Percentiles rank a stretch among this genome's conserved stretches.
Conservation (phyloP, 2,113 vertebrate species). For the Haemorhous mexicanus region DNA sequence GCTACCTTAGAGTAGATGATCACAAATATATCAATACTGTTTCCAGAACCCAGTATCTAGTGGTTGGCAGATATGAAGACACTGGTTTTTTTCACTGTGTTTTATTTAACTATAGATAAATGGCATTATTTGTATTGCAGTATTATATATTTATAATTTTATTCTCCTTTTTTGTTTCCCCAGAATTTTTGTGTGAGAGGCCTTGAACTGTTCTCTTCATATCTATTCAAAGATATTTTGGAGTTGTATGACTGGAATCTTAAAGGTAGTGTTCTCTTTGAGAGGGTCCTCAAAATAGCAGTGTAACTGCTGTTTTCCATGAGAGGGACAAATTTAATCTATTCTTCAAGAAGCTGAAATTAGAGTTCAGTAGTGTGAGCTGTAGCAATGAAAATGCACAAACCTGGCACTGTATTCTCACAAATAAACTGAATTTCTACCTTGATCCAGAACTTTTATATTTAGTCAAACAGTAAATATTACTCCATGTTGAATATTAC, state of each 20-base stretch:
- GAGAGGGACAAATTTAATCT: background rate
- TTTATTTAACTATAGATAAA: background rate
- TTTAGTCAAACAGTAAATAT: background rate
- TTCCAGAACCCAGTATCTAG: background rate
- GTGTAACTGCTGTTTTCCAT: background rate
- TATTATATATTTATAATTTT: background rate
- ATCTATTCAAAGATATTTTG: slow-evolving; percentile 93
- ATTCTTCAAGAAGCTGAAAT: background rate
- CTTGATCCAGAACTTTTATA: background rate
- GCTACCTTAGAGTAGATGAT: background rate
- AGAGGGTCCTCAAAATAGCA: background rate
- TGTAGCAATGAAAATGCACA: background rate
- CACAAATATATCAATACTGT: background rate
- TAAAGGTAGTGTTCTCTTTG: slow-evolving; percentile 76
- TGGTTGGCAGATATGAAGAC: background rate
- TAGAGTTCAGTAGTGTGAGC: background rate
- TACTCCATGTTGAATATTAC: background rate
- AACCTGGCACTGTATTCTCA: background rate
- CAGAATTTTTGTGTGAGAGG: slow-evolving; percentile 97
- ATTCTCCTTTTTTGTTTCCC: slow-evolving; percentile 2
- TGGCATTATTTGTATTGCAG: background rate
- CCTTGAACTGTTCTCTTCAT: slow-evolving; percentile 91
- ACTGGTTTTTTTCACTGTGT: fast-evolving
- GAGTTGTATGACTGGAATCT: slow-evolving; percentile 99
- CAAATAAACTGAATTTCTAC: background rate